Base-by-base conservation (phyloP, 92 coral and sea anemone species). In the Desmophyllum pertusum region DNA sequence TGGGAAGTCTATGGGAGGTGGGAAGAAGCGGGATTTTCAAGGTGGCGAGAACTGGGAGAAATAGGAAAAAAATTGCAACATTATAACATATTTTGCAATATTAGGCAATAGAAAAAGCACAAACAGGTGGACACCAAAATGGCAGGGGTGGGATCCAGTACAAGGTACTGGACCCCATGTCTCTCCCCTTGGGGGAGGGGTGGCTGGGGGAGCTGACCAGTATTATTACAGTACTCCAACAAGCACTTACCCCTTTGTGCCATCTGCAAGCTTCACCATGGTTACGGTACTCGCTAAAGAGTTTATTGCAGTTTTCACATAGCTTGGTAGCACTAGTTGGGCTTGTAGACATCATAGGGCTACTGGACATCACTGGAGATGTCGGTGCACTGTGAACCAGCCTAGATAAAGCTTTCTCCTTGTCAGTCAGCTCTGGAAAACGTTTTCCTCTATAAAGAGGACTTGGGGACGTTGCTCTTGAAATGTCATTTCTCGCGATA, bases 241-340 rank as follows among this genome's bases (percentile, higher is more conserved):
- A 63, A 30, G 9, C 19, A 50, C 97, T 69, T 91, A 94, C 98
- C 94, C 98, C 98, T 81, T 79, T 85, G 83, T 95, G 98, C 98
- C 98, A 95, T 30, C 73, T 90, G 77, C 98, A 96, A n/a, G 98
- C 98, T 27, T 78, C 88, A 14, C 75, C 84, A 65, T 92, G 93
- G 80, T 96, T 96, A 9, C 68, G 45, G 23, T 83, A 78, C 61
- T 87, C 91, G 4, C 82, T 70, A 57, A 91, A 95, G 39, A 92
- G 74, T 81, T 90, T 93, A 27, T 93, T 92, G 86, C 98, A 95
- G 52, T 93, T 86, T 31, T 77, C 76, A 75, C 98, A 95, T 55
- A 76, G 81, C 81, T 83, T 72, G 42, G 83, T 74, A 43, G 72
- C 33, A 25, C 71, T 73, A 43, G 57, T 42, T 3, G 42, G 62